Evolutionary conservation across 2,797 vertebrate genomes (phyloP), one percentile per base, ranked within the genome.

Genomic region (Calcarius lapponicus): DNA sequence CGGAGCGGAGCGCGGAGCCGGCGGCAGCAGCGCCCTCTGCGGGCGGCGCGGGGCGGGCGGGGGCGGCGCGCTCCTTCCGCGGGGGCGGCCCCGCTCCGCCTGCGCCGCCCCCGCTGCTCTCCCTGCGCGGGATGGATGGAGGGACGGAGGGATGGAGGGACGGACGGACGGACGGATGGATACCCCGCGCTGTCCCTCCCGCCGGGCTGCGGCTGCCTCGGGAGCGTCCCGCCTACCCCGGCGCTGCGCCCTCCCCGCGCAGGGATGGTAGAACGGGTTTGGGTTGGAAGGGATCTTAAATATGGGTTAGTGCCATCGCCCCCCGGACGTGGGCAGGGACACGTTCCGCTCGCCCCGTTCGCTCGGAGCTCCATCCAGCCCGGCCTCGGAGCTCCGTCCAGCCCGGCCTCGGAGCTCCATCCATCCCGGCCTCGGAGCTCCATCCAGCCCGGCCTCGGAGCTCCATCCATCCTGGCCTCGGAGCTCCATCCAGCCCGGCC

Each of bases 271-370:
- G 53, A 16, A 7, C 4, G 51, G 47, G 7, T 29, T 18, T 5
- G 66, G 53, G 29, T 47, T 34, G 78, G 69, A 60, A 60, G n/a
- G 61, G 70, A 48, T 7, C 34, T 81, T 61, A 74, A 67, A 67
- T 67, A 81, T 34, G 12, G 2, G 0, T 32, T 25, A 9, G 60
- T n/a, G 25, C 75, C 85, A 17, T 5, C 28, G 51, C 57, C 48
- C 10, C 42, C 5, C n/a, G 32, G 75, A 36, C 20, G 60, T 43
- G 67, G 85, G 60, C 75, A 65, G 60, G 60, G 67, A 88, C 53
- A 2, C 7, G 8, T 72, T 57, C 6, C 18, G 0, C 18, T 7
- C 2, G 28, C 20, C 19, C 14, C 3, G 38, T 36, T 2, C 21
- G 53, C 53, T 40, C 40, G 15, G 40, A 40, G 40, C 40, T 40